Evolutionary conservation across 2,113 vertebrate species (phyloP).

Genomic region (Hypanus sabinus): DNA sequence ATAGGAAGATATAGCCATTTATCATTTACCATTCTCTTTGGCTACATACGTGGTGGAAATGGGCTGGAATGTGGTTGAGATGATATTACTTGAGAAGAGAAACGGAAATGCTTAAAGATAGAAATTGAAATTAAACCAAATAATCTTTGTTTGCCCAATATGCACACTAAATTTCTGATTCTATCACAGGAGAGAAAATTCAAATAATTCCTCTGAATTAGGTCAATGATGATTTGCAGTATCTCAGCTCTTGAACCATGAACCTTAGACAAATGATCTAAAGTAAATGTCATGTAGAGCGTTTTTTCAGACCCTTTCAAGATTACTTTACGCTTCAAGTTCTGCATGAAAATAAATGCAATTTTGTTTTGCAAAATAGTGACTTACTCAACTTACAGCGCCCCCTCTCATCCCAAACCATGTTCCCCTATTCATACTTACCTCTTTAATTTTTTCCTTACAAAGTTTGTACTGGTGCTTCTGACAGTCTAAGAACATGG

Average conservation of each 20-base stretch:
- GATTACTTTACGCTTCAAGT: not conserved
- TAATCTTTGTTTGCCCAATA: too few relatives aligned
- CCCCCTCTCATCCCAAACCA: not conserved
- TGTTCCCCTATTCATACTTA: conserved; percentile 39
- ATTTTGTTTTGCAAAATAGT: not conserved
- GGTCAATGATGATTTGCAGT: not conserved
- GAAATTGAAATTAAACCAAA: too few relatives aligned
- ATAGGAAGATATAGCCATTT: too few relatives aligned
- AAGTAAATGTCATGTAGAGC: not conserved
- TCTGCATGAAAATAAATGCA: not conserved
- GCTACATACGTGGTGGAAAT: too few relatives aligned
- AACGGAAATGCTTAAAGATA: too few relatives aligned
- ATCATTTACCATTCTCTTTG: too few relatives aligned
- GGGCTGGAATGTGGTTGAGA: too few relatives aligned
- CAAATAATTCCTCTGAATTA: not conserved
- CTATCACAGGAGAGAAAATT: not conserved
- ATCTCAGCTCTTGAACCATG: not conserved
- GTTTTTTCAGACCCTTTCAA: not conserved
- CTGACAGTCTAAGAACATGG: conserved; percentile 96
- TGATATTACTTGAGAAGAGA: too few relatives aligned
- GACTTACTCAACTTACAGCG: not conserved
- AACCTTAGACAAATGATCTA: not conserved
- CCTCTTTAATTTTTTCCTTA: conserved; percentile 99
- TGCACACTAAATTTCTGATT: too few relatives aligned
- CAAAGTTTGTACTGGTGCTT: conserved; percentile 99